These are phyloP conservation scores for Tenthredo livida DNA, from an alignment of 2,888 invertebrate genomes.

Conservation along the genomic window DNA sequence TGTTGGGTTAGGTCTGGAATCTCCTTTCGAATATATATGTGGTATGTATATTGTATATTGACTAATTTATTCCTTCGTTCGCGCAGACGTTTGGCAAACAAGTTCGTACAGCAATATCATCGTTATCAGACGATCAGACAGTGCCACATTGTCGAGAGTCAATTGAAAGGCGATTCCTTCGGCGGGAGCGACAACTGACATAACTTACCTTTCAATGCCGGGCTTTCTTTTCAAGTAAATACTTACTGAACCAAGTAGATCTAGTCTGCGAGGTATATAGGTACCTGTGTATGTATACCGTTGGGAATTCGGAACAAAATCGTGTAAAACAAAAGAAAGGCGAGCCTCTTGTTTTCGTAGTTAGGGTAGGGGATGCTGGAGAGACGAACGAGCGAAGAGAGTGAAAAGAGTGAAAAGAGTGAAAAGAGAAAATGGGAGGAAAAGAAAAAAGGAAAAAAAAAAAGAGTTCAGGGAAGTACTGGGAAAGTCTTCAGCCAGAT, in stretches of 20 bases:
- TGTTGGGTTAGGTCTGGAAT: slow-evolving; percentile 51
- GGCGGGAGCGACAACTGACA: slow-evolving; percentile 20
- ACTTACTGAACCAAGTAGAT: slow-evolving; percentile 37
- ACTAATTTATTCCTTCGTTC: slow-evolving; percentile 37
- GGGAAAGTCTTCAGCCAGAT: neutral
- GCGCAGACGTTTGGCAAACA: slow-evolving; percentile 28
- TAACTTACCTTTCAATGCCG: neutral
- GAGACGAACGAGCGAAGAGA: slow-evolving; percentile 52
- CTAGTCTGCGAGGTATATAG: slow-evolving; percentile 31
- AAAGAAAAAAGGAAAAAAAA: slow-evolving; percentile 24
- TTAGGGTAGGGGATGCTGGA: slow-evolving; percentile 28
- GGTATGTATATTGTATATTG: neutral
- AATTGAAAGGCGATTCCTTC: slow-evolving; percentile 40
- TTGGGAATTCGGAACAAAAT: slow-evolving; percentile 10
- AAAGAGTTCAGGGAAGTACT: slow-evolving; percentile 29
- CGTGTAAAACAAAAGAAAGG: slow-evolving; percentile 36
- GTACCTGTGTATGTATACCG: neutral
- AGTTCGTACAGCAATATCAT: neutral
- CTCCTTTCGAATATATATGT: neutral
- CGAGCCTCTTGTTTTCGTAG: slow-evolving; percentile 44
- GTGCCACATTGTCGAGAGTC: slow-evolving; percentile 38
- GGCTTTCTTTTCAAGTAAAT: slow-evolving; percentile 30
- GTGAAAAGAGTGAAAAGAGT: slow-evolving; percentile 51
- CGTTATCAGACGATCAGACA: slow-evolving; percentile 34
- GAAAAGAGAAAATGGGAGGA: slow-evolving; percentile 43